Percentiles rank a stretch among this genome's conserved stretches.
Conservation (phyloP, 2,113 vertebrate species). For the Aythya baeri region DNA sequence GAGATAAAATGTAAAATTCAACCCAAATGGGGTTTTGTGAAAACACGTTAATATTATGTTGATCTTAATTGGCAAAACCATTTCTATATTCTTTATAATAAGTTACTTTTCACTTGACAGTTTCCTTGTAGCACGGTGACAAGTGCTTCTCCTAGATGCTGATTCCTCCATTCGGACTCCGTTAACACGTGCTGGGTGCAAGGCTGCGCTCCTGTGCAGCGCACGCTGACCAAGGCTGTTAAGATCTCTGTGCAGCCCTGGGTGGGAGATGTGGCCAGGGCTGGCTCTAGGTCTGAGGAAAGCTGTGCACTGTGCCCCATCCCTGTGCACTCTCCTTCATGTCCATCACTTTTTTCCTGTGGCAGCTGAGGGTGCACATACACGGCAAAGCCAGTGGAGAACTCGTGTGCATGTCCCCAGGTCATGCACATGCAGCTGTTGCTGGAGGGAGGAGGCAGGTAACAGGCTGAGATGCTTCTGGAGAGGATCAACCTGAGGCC, state of each 20-base stretch:
- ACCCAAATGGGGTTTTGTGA: neutral
- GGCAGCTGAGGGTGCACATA: neutral
- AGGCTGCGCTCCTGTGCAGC: neutral
- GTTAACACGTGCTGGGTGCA: neutral
- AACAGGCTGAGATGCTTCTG: neutral
- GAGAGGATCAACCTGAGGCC: neutral
- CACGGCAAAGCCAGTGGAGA: neutral
- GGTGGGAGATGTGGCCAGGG: neutral
- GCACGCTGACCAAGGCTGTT: neutral
- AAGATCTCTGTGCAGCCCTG: neutral
- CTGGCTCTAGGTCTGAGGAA: too few species aligned
- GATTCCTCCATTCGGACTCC: neutral
- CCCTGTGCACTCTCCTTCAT: neutral
- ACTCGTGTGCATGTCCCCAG: accelerated
- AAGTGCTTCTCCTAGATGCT: neutral
- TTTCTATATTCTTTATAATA: neutral
- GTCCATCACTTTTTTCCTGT: neutral
- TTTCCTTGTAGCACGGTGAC: neutral
- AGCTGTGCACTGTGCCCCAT: neutral
- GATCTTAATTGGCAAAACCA: slow-evolving; percentile 6
- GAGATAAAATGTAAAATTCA: neutral
- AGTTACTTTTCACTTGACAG: neutral
- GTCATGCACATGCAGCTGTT: neutral
- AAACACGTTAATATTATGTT: neutral
- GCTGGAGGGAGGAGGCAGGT: neutral